A percentile compares a stretch with the other conserved stretches of the same genome.
Evolutionary conservation across 2,888 invertebrate genomes (phyloP).

Genomic region (Parnassius orleans): DNA sequence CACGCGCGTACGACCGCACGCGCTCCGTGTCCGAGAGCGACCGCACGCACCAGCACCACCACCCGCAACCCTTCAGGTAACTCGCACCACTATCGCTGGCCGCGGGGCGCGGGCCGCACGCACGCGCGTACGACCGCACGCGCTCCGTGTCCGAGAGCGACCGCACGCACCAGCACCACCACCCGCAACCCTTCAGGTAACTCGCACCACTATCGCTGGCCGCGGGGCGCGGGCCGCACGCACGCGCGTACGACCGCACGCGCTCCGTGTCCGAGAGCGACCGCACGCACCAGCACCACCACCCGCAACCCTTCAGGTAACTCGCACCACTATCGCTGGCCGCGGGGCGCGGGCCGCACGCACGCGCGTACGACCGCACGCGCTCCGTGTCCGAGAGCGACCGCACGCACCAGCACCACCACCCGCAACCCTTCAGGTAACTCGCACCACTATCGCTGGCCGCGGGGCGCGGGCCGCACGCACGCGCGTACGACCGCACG

Average conservation of each 20-base stretch:
- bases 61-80: background rate
- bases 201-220: no score
- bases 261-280: no score
- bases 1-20: constrained; percentile 64
- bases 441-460: background rate
- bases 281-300: constrained; percentile 7
- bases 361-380: background rate
- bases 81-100: no score
- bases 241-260: no score
- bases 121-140: constrained; percentile 25
- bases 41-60: constrained; percentile 32
- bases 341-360: background rate
- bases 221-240: no score
- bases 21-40: constrained; percentile 74
- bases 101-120: background rate
- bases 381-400: no score
- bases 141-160: background rate
- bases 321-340: background rate
- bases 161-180: constrained; percentile 25
- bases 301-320: background rate
- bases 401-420: background rate
- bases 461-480: no score
- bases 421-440: background rate
- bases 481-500: no score
- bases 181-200: background rate